Evolutionary conservation across 2,888 invertebrate genomes (phyloP).

Genomic region (Polydrusus pterygomalis): DNA sequence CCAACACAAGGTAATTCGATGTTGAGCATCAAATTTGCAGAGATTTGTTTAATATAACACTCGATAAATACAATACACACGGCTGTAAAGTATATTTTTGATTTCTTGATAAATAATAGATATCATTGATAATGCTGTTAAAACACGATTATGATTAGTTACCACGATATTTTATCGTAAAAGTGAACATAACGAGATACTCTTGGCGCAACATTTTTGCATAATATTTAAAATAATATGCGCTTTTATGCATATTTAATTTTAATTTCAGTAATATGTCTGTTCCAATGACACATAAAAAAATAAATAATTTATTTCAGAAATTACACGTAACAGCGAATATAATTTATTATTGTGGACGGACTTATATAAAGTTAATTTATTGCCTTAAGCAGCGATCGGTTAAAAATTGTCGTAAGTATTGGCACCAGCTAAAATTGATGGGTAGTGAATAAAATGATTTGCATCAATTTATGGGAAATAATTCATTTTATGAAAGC

Average conservation of each 20-base stretch:
- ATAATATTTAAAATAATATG: slow-evolving; percentile 6
- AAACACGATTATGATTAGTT: too few relatives aligned
- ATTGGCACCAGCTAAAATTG: neutral
- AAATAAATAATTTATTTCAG: slow-evolving; percentile 1
- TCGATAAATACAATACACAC: too few relatives aligned
- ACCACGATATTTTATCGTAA: too few relatives aligned
- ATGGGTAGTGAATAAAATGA: neutral
- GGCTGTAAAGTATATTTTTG: too few relatives aligned
- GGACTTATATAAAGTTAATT: neutral
- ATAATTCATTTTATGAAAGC: neutral
- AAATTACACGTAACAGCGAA: neutral
- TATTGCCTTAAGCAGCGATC: slow-evolving; percentile 3
- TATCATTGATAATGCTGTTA: too few relatives aligned
- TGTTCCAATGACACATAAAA: slow-evolving; percentile 16
- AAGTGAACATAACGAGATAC: too few relatives aligned
- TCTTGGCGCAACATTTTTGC: neutral
- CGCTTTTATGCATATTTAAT: slow-evolving; percentile 10
- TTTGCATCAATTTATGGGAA: neutral
- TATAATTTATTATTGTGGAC: slow-evolving; percentile 16
- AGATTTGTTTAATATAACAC: too few relatives aligned
- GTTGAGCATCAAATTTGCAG: too few relatives aligned
- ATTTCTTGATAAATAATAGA: too few relatives aligned
- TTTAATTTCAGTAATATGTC: slow-evolving; percentile 22
- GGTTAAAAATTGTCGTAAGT: slow-evolving; percentile 15
- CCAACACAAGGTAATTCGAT: too few relatives aligned